phyloP scores from a whole-genome alignment of 64 coral and sea anemone genomes.

The Pachyseris speciosa region DNA sequence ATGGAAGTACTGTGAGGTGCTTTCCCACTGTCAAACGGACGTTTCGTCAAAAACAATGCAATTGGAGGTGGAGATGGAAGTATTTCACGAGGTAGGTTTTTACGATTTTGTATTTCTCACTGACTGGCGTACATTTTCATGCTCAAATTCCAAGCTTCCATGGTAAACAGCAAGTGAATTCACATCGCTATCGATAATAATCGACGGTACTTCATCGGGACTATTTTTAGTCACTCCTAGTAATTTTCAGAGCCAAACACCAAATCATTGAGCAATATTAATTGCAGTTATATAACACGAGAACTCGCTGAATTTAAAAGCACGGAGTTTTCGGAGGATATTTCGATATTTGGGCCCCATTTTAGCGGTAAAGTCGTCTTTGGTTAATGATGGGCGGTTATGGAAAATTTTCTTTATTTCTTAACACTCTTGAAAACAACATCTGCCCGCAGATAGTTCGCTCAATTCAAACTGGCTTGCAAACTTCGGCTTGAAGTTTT shows the following conservation, averaged over 20 bases:
- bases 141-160: no score
- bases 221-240: neutral
- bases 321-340: neutral
- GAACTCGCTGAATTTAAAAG: neutral
- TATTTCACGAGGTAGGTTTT: conserved; percentile 17
- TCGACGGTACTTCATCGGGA: neutral
- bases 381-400: neutral
- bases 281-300: neutral
- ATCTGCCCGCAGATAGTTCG: neutral
- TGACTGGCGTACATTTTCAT: neutral
- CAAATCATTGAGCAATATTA: neutral
- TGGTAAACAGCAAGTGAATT: neutral
- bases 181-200: neutral
- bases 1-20: neutral
- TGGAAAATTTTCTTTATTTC: neutral
- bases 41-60: conserved; percentile 35
- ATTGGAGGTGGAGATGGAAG: conserved; percentile 46
- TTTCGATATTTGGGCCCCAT: neutral
- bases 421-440: neutral
- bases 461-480: neutral
- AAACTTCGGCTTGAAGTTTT: no score
- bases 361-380: neutral
- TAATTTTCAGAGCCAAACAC: conserved; percentile 32
- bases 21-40: conserved; percentile 45
- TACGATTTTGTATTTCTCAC: neutral